Evolutionary conservation across 2,113 vertebrate species (phyloP), one percentile per base, ranked within the genome.

Genomic region (Dipodomys ordii): DNA sequence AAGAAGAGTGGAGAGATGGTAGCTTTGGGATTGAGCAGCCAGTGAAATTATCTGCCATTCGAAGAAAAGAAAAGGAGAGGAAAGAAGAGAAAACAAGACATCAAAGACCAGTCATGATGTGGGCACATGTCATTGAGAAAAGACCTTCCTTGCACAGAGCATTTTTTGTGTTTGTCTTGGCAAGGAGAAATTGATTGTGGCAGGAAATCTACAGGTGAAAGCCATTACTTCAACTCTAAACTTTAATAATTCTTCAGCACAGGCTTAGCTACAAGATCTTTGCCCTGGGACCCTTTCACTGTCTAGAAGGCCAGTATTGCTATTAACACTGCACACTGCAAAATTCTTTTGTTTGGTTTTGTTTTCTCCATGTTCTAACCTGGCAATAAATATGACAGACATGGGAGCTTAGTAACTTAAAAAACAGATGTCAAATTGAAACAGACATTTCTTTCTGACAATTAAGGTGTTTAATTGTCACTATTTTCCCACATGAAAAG

Each of bases 131-230:
- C 73, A 69, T 49, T 93, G 72, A 85, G 60, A 69, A 92, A 81
- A 60, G 27, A 18, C 20, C 28, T 89, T 30, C 25, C 83, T 87
- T 79, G 8, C 6, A 3, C 0, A 49, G 79, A 93, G 44, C 57
- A 25, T 49, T 95, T 84, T 83, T 57, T 80, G 46, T 18, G 20
- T 35, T 82, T 91, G 69, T 91, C 74, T 82, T 94, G 93, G 93
- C 83, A 22, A 92, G 53, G 12, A 57, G 53, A 57, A 85, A 77
- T 35, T 57, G 91, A 87, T 35, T 15, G 23, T 80, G 71, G 53
- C 25, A 88, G 60, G 86, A 87, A 73, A 79, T 88, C 69, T 86
- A 49, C 93, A 95, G 94, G 95, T 96, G 95, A 96, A 97, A 96
- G n/a, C 87, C 46, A 92, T 97, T 95, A 91, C 89, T 90, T 83